Evolutionary conservation across 1,140 invertebrate species (phyloP).

Genomic region (Cepaea nemoralis): DNA sequence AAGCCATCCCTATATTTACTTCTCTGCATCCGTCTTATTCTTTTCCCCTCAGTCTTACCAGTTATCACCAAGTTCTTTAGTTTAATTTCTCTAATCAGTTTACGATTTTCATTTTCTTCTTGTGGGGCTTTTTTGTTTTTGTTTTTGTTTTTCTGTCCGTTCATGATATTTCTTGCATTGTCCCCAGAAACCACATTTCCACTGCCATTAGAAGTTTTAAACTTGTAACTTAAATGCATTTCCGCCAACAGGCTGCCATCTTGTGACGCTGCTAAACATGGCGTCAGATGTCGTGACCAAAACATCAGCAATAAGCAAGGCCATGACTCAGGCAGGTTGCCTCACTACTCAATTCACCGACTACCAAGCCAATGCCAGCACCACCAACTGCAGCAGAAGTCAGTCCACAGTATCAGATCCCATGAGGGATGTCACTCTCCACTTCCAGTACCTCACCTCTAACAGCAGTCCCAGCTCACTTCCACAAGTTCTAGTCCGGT

Average conservation of each 20-base stretch:
- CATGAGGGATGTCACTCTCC: background rate
- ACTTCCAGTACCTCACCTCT: background rate
- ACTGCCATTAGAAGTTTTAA: too few species aligned
- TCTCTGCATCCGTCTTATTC: too few species aligned
- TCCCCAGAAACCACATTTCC: too few species aligned
- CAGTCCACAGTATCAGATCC: background rate
- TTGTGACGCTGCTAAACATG: background rate
- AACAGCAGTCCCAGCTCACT: background rate
- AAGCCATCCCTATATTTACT: too few species aligned
- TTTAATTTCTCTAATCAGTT: too few species aligned
- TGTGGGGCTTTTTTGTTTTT: too few species aligned
- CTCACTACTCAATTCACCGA: background rate
- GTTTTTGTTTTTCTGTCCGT: too few species aligned
- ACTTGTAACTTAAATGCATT: background rate
- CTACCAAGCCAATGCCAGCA: background rate
- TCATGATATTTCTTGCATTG: too few species aligned
- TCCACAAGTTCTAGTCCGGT: background rate
- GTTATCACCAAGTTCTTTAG: too few species aligned
- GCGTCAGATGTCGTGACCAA: background rate
- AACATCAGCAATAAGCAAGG: background rate
- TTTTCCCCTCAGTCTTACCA: too few species aligned
- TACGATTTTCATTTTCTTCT: too few species aligned
- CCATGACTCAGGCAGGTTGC: background rate
- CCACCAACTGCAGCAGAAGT: background rate
- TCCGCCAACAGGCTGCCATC: background rate